Percentiles rank a stretch among this genome's conserved stretches.
phyloP scores from a whole-genome alignment of 2,797 vertebrate genomes.

The Neosilurus mollespiculum region DNA sequence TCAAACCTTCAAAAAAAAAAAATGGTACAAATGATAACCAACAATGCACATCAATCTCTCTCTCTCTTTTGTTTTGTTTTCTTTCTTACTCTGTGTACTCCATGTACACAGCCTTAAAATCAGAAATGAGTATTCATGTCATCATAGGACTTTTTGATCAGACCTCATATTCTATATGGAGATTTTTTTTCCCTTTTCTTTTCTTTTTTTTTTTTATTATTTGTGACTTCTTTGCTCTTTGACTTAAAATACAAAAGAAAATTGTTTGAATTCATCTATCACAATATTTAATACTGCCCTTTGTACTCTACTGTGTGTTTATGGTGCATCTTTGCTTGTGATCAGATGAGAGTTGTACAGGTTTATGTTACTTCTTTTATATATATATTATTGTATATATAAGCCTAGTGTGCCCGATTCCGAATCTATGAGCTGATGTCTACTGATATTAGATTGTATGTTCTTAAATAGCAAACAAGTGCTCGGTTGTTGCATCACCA shows the following conservation, averaged over 20 bases:
- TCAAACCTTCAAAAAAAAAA: too few species aligned
- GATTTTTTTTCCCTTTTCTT: background rate
- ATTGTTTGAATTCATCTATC: background rate
- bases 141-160: conserved; percentile 1
- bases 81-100: background rate
- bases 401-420: conserved; percentile 16
- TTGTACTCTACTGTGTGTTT: conserved; percentile 18
- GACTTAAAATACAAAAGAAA: background rate
- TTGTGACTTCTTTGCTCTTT: background rate
- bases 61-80: background rate
- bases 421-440: conserved; percentile 12
- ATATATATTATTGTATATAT: background rate
- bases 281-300: conserved; percentile 31
- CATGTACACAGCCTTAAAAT: background rate
- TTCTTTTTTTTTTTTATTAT: background rate
- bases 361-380: background rate
- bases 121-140: background rate
- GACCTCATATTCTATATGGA: background rate
- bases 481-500: conserved; percentile 43
- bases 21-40: too few species aligned
- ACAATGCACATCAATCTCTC: too few species aligned
- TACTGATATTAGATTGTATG: conserved; percentile 32
- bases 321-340: conserved; percentile 24
- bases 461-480: conserved; percentile 7
- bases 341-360: conserved; percentile 9